Conservation (phyloP, 2,888 invertebrate species). For the Ctenicera cuprea region DNA sequence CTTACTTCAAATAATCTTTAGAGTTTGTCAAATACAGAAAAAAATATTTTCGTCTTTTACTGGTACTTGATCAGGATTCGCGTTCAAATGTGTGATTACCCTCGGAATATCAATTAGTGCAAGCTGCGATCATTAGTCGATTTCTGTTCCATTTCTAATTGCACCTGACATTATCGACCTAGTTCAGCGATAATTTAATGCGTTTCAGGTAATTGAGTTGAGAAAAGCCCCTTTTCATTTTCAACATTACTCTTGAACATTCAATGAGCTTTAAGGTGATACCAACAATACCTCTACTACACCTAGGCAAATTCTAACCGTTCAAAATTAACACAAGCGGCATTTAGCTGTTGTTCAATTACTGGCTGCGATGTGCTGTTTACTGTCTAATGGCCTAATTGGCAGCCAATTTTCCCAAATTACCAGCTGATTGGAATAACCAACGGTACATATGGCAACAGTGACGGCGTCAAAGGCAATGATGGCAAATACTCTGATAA, state of each 20-base stretch:
- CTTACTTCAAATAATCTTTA: too few relatives aligned
- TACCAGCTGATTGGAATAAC: constrained; percentile 42
- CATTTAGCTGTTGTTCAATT: constrained; percentile 39
- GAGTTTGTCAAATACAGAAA: too few relatives aligned
- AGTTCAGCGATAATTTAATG: constrained; percentile 19
- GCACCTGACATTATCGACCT: constrained; percentile 31
- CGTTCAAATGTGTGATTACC: not conserved
- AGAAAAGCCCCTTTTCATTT: constrained; percentile 13
- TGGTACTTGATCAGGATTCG: not conserved
- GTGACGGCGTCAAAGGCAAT: constrained; percentile 34
- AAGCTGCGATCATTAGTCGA: constrained; percentile 30
- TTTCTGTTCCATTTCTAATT: constrained; percentile 17
- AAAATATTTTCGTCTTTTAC: too few relatives aligned
- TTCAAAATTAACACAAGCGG: too few relatives aligned
- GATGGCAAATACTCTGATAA: constrained; percentile 22
- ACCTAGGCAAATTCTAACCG: not conserved
- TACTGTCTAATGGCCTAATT: constrained; percentile 40
- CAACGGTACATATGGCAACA: constrained; percentile 26
- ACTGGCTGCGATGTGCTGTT: constrained; percentile 33
- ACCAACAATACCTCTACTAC: not conserved
- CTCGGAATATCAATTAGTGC: constrained; percentile 10
- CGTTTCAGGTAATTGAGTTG: constrained; percentile 11
- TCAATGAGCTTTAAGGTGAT: not conserved
- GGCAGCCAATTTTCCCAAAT: constrained; percentile 37
- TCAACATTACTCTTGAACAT: not conserved